Base-by-base conservation (phyloP, 1,140 invertebrate genomes). In the Maconellicoccus hirsutus region DNA sequence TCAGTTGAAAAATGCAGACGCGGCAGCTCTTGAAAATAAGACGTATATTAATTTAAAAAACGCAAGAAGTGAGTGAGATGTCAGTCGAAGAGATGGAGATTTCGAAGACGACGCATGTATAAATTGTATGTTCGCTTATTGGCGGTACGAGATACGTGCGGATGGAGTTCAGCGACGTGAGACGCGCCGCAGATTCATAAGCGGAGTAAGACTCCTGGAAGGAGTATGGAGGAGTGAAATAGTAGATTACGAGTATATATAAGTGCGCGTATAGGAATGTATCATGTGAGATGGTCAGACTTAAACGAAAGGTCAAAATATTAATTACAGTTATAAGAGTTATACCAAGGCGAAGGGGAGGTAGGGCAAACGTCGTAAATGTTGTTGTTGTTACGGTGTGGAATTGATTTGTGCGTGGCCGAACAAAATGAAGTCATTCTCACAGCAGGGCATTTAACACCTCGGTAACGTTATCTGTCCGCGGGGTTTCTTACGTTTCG, bases 391-490 rank as follows among this genome's bases (percentile, higher is more conserved):
- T 66, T 66, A 26, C 21, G 61, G 61, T 66, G 25, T 66, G 61
- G 61, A 66, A 66, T 66, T 66, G 61, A 66, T 66, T 66, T 66
- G 61, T 66, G 61, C 61, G 61, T 66, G 61, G 61, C 61, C 61
- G 61, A 66, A 66, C 61, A 66, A 66, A 66, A 66, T 66, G 61
- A 66, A 66, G 61, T 66, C 61, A 66, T 66, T 66, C 61, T 66
- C 61, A 19, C 61, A 66, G 61, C 61, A 66, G 61, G 61, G 61
- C 61, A 66, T 66, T 66, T 66, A 66, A 66, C 61, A 66, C 61
- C 61, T 66, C 61, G 61, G 61, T 66, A 66, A 66, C 61, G 61
- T 66, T 66, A 66, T 66, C 25, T 66, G 25, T 66, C 61, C 61
- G 61, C 61, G 61, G 61, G 61, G 61, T 66, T 66, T 66, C 61